Evolutionary conservation across 1,140 invertebrate species (phyloP), one percentile per base, ranked within the genome.

Genomic region (Dinoponera quadriceps): DNA sequence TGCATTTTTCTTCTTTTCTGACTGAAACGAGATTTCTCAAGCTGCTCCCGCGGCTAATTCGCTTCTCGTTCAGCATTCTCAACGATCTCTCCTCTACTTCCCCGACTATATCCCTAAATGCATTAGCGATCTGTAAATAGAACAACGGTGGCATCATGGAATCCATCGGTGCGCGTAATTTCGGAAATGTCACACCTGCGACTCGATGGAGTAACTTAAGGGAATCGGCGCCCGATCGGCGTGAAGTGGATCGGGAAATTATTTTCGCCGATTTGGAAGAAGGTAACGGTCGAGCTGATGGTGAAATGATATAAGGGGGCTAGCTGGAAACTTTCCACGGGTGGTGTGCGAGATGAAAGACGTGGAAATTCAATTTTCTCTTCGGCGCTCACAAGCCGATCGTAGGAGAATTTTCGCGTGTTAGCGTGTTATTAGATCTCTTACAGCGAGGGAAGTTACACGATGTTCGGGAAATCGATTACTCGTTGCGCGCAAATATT

Each of bases 401-500:
- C n/a, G 18, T 33, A 72, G 22, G 38, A n/a, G n/a, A 57, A 1
- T 11, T 71, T 25, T 25, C n/a, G 55, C 55, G 11, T 13, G 14
- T 16, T 14, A 74, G 62, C 7, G 48, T 60, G 60, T n/a, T 60
- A n/a, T 74, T 62, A 49, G 27, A 29, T 49, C 49, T 74, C 13
- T 14, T 59, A 44, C 38, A 1, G 22, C 27, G 44, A 27, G 13
- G 16, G 44, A n/a, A 59, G 18, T 14, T 54, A 9, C 4, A 7
- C 3, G 14, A 59, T 38, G 3, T 14, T 57, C 2, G 9, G 0
- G 3, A 73, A 59, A 73, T 18, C 29, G 9, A 16, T 59, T 27
- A 29, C 29, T 44, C 33, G 20, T 13, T 18, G 7, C 3, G 11
- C n/a, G 2, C 3, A 25, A 51, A 57, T 11, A 13, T n/a, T 25